Conservation (phyloP, 2,888 invertebrate species). For the Amphimallon solstitiale region DNA sequence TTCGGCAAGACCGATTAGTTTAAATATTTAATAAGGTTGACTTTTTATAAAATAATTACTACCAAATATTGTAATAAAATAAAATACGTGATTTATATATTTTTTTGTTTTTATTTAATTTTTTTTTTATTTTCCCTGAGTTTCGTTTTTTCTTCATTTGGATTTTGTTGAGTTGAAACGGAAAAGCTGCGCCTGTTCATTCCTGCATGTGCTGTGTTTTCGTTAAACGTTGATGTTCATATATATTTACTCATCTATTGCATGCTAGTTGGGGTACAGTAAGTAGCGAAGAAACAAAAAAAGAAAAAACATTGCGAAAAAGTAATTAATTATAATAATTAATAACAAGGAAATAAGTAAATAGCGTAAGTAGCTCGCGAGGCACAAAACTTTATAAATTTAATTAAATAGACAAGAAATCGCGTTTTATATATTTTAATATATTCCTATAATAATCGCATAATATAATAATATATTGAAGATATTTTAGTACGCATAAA, state of each 20-base stretch:
- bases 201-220: constrained; percentile 55
- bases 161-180: background rate
- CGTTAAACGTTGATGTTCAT: constrained; percentile 54
- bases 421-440: constrained; percentile 62
- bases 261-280: constrained; percentile 61
- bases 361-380: constrained; percentile 54
- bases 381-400: constrained; percentile 52
- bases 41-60: constrained; percentile 62
- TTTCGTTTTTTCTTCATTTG: background rate
- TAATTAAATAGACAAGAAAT: constrained; percentile 57
- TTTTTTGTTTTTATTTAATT: constrained; percentile 58
- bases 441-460: constrained; percentile 40
- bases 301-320: background rate
- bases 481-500: constrained; percentile 61
- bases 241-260: constrained; percentile 47
- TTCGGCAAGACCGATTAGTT: constrained; percentile 17
- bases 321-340: too few relatives aligned
- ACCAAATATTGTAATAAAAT: constrained; percentile 66
- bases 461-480: constrained; percentile 55
- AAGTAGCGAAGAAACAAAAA: constrained; percentile 56
- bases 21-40: constrained; percentile 49
- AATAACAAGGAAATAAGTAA: too few relatives aligned
- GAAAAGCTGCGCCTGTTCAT: constrained; percentile 53
- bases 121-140: constrained; percentile 46
- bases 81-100: constrained; percentile 65